Evolutionary conservation across 2,797 vertebrate genomes (phyloP).

Genomic region (Chrysocyon brachyurus): DNA sequence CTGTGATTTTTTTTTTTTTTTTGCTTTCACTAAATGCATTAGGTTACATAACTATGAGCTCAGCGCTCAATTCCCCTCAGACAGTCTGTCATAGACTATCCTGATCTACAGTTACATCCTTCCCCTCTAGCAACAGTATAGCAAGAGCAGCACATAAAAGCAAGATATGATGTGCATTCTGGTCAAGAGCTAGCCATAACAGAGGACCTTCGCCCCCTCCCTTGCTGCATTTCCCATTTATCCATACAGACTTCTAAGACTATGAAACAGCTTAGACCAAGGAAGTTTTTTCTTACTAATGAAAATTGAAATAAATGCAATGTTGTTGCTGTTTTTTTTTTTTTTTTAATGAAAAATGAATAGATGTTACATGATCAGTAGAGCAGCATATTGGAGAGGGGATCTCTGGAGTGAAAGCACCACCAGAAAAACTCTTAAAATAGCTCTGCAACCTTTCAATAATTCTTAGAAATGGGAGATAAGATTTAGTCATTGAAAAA

Average conservation of each 20-base stretch:
- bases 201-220: not conserved
- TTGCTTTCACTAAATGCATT: conserved; percentile 2
- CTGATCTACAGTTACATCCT: not conserved
- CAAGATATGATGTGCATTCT: not conserved
- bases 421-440: not conserved
- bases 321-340: not conserved
- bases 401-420: not conserved
- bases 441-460: not conserved
- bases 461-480: not conserved
- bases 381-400: not conserved
- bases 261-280: not conserved
- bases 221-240: not conserved
- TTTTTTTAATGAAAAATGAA: not conserved
- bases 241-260: not conserved
- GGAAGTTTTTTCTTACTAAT: not conserved
- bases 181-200: not conserved
- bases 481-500: not conserved
- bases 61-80: not conserved
- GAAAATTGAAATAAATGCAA: not conserved
- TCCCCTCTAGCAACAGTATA: not conserved
- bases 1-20: not conserved
- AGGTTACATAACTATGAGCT: not conserved
- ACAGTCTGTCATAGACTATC: not conserved
- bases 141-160: not conserved
- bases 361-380: not conserved